These are phyloP conservation scores for Ceratoteleas bidentatus DNA, from an alignment of 1,140 invertebrate genomes.

Conservation along the genomic window DNA sequence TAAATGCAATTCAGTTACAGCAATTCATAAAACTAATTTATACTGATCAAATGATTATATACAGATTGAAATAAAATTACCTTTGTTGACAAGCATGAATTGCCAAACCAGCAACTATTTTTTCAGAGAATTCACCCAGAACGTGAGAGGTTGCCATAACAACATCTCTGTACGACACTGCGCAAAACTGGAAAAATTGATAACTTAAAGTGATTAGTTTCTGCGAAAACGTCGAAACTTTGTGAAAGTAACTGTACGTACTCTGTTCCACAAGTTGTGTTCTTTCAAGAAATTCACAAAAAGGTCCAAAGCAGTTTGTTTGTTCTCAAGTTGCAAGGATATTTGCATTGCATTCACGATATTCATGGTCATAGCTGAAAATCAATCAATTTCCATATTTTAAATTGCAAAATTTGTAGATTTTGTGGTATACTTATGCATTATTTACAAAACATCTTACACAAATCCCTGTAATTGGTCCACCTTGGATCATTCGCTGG, in stretches of 20 bases:
- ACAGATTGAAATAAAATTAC: conserved; percentile 73
- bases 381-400: background rate
- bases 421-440: conserved; percentile 3
- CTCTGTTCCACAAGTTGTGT: conserved; percentile 87
- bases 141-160: conserved; percentile 85
- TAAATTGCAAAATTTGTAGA: background rate
- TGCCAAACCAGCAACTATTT: conserved; percentile 88
- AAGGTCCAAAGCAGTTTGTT: conserved; percentile 89
- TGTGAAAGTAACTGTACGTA: conserved; percentile 67
- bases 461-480: conserved; percentile 80
- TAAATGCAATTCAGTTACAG: conserved; percentile 3
- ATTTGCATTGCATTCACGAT: conserved; percentile 88
- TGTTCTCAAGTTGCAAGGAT: conserved; percentile 91
- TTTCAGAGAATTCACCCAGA: conserved; percentile 87
- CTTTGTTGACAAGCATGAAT: conserved; percentile 85
- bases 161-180: conserved; percentile 82
- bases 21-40: background rate
- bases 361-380: conserved; percentile 76
- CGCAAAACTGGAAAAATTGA: conserved; percentile 79
- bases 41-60: too few species aligned
- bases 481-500: conserved; percentile 94
- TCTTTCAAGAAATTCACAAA: conserved; percentile 90
- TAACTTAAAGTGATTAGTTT: background rate
- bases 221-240: background rate
- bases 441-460: conserved; percentile 59